Evolutionary conservation across 2,113 vertebrate genomes (phyloP).

Genomic region (Mastomys coucha): DNA sequence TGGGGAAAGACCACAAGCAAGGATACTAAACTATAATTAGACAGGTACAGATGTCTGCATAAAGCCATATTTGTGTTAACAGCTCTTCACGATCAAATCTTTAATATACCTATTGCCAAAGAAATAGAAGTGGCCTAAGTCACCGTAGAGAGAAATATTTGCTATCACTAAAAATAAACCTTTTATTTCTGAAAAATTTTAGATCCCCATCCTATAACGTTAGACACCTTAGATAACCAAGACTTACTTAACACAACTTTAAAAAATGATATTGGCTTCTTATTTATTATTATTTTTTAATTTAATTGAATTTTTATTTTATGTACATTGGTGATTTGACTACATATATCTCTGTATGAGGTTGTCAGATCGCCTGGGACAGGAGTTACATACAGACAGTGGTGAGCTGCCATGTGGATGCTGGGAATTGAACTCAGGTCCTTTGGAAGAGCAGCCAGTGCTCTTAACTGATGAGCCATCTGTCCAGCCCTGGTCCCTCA

Average conservation of each 20-base stretch:
- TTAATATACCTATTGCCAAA: slow-evolving; percentile 35
- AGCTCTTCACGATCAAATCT: neutral
- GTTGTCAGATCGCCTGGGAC: too few relatives aligned
- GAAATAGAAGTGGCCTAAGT: neutral
- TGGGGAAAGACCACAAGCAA: neutral
- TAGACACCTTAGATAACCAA: neutral
- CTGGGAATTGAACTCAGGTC: too few relatives aligned
- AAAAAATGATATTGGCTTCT: neutral
- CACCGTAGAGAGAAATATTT: slow-evolving; percentile 47
- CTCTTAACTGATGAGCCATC: too few relatives aligned
- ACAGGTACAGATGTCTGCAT: neutral
- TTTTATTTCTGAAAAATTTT: slow-evolving; percentile 51
- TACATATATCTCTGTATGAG: too few relatives aligned
- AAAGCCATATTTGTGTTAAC: neutral
- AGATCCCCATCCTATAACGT: neutral
- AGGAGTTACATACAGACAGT: too few relatives aligned
- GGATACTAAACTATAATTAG: neutral
- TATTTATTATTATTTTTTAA: neutral
- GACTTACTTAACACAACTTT: neutral
- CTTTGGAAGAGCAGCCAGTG: too few relatives aligned
- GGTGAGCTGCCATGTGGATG: too few relatives aligned
- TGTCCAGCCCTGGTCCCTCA: too few relatives aligned
- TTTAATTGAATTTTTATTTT: too few relatives aligned
- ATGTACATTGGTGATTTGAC: too few relatives aligned
- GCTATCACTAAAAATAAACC: slow-evolving; percentile 29